Percentiles rank a stretch among this genome's conserved stretches.
These are phyloP conservation scores for Eupeodes luniger DNA, from an alignment of 2,888 invertebrate genomes.

Conservation along the genomic window DNA sequence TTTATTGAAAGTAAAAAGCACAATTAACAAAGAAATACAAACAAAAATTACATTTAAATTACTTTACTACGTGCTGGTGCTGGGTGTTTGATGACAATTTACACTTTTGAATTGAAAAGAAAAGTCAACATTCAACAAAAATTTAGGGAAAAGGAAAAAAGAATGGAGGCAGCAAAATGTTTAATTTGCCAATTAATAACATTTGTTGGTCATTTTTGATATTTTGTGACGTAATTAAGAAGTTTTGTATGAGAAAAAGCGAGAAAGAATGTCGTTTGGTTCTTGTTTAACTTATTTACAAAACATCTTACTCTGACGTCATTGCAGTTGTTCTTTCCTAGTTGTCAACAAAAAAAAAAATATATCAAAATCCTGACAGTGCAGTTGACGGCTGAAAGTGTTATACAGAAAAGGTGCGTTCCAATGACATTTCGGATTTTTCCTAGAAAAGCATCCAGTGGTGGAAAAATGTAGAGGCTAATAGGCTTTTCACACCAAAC, in stretches of 20 bases:
- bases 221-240: not conserved
- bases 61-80: not conserved
- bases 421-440: not conserved
- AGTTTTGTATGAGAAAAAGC: not conserved
- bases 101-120: not conserved
- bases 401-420: conserved; percentile 20
- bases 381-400: not conserved
- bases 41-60: not conserved
- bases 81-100: not conserved
- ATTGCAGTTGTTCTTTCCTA: not conserved
- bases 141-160: not conserved
- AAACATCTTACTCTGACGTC: not conserved
- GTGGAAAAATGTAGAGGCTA: no score
- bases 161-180: not conserved
- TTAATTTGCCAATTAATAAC: not conserved
- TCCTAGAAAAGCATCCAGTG: no score
- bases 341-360: not conserved
- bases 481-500: no score
- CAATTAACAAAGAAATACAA: conserved; percentile 16
- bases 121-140: conserved; percentile 15
- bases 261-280: not conserved
- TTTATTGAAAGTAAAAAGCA: not conserved
- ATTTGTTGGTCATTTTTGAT: not conserved
- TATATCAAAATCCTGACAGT: not conserved
- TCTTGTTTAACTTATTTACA: not conserved